Percentiles rank a stretch among this genome's conserved stretches.
Conservation (phyloP, 2,888 invertebrate genomes). For the Nymphalis polychloros region DNA sequence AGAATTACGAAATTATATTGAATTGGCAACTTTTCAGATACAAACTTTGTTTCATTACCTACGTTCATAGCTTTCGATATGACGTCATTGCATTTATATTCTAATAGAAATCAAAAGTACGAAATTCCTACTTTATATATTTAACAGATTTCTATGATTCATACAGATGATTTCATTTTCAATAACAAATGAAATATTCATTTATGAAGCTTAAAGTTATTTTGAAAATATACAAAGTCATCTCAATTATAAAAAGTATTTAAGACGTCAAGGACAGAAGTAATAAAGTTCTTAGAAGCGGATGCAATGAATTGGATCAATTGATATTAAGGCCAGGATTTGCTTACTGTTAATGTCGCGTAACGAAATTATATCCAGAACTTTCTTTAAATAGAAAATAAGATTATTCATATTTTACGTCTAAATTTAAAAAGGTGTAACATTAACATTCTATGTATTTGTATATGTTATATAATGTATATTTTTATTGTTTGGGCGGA, state of each 20-base stretch:
- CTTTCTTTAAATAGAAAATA: background rate
- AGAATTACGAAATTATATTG: too few species aligned
- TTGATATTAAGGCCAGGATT: conserved; percentile 47
- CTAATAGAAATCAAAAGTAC: too few species aligned
- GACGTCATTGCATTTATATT: too few species aligned
- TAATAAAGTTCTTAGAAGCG: conserved; percentile 45
- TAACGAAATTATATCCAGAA: background rate
- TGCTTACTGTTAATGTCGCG: conserved; percentile 21
- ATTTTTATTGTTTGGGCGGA: conserved; percentile 6
- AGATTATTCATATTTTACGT: background rate
- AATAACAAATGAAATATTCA: too few species aligned
- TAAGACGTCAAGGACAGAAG: conserved; percentile 33
- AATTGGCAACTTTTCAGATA: too few species aligned
- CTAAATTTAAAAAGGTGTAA: background rate
- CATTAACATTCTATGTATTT: background rate
- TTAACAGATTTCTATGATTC: too few species aligned
- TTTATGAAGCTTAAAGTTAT: background rate
- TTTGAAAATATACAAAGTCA: background rate
- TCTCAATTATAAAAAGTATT: conserved; percentile 20
- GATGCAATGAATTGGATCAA: conserved; percentile 51
- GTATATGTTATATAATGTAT: background rate
- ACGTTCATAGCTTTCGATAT: too few species aligned
- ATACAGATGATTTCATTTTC: too few species aligned
- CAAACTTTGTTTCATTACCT: too few species aligned
- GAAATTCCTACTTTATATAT: too few species aligned